Evolutionary conservation across 1,140 invertebrate species (phyloP).

Genomic region (Akabosia matsudoensis): DNA sequence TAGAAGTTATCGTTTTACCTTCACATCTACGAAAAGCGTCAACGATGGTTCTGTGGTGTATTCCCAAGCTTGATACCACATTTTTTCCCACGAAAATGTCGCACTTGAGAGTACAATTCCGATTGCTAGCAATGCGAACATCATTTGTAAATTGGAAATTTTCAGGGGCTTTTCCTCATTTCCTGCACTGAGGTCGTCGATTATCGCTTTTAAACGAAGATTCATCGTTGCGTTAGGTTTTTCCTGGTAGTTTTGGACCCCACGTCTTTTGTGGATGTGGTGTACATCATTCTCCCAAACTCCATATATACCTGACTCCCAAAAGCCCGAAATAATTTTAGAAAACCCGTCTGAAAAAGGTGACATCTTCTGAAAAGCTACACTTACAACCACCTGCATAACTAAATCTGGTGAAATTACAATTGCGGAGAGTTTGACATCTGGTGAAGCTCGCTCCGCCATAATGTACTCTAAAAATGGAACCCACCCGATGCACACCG

Average conservation of each 20-base stretch:
- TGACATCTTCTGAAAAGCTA: not conserved
- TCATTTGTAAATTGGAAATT: slow-evolving; percentile 2
- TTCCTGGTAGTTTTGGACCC: not conserved
- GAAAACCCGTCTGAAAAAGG: not conserved
- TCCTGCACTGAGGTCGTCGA: not conserved
- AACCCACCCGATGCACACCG: slow-evolving; percentile 7
- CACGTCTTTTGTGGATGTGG: not conserved
- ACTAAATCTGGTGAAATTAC: not conserved
- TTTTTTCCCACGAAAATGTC: not conserved
- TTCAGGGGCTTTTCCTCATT: not conserved
- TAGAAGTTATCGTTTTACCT: too few species aligned
- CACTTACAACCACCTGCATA: not conserved
- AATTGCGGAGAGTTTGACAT: not conserved
- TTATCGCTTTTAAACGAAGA: not conserved
- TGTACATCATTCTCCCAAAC: not conserved
- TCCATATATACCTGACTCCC: not conserved
- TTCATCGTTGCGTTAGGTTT: not conserved
- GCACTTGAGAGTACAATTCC: not conserved
- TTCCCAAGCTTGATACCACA: too few species aligned
- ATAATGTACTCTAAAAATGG: not conserved
- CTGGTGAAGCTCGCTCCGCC: not conserved
- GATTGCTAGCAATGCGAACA: not conserved
- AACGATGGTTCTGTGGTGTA: too few species aligned
- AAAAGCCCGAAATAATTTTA: not conserved
- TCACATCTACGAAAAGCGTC: too few species aligned